Evolutionary conservation across 2,888 invertebrate genomes (phyloP), one percentile per base, ranked within the genome.

Genomic region (Epinotia ramella): DNA sequence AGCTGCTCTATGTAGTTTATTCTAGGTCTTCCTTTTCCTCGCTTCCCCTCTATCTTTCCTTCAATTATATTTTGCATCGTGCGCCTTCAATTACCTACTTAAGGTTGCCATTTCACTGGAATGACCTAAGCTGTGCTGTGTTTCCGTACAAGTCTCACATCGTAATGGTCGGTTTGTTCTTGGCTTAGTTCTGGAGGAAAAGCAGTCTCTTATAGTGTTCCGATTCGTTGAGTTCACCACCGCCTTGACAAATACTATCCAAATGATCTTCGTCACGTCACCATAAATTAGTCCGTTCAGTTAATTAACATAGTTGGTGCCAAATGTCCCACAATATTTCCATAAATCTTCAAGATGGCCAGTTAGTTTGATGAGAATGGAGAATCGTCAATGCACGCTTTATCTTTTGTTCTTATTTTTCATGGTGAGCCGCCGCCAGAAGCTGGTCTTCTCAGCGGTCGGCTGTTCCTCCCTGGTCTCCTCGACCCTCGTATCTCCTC

Each of bases 401-500:
- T 95, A 96, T 95, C 96, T 96, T 89, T 96, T 96, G 82, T 95
- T 95, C 86, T 96, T 96, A 82, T 95, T 96, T 87, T 96, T 96
- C 95, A 96, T 96, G 80, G 96, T 96, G 82, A 96, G 95, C 85
- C 96, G 95, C 87, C 96, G 95, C 96, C 96, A 96, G 93, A 96
- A 96, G 87, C 95, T 95, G 73, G 95, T 95, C 88, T 96, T 96
- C 84, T 96, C 96, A 2, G 93, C 90, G 44, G 94, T 89, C 79
- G 95, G 91, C 83, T 89, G 90, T 81, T 94, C 92, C 80, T 95
- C 92, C 83, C 94, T 82, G 73, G 89, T 81, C 83, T 93, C 93
- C 77, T 93, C 94, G 4, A 84, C 85, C 78, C 92, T 91, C 86
- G 90, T 95, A 93, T 87, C 96, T n/a, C 96, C 96, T 57, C 96